Conservation (phyloP, 2,888 invertebrate genomes). For the Eristalis intricaria region DNA sequence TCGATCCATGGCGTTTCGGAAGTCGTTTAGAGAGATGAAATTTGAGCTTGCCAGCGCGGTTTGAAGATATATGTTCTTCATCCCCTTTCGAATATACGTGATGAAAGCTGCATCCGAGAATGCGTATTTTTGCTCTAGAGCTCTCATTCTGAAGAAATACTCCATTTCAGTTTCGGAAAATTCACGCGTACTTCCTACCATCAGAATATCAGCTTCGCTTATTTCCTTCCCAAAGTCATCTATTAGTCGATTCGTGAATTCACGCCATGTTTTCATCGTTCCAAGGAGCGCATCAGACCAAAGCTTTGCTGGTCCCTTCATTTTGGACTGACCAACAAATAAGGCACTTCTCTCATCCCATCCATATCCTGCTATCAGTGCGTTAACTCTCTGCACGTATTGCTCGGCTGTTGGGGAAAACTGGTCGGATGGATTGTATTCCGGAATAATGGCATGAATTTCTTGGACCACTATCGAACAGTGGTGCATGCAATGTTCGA, state of each 20-base stretch:
- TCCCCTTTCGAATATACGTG: too few relatives aligned
- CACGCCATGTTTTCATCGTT: background rate
- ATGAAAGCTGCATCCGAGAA: background rate
- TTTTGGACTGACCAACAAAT: background rate
- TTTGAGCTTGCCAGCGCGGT: too few relatives aligned
- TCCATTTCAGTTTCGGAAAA: background rate
- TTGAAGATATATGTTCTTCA: too few relatives aligned
- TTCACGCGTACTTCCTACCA: background rate
- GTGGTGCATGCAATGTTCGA: background rate
- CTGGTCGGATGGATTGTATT: slow-evolving; percentile 5
- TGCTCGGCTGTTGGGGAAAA: background rate
- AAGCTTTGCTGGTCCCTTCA: slow-evolving; percentile 1
- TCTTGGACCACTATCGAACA: background rate
- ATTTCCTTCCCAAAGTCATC: background rate
- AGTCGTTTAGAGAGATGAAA: too few relatives aligned
- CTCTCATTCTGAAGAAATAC: slow-evolving; percentile 1
- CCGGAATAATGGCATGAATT: background rate
- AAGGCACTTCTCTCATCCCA: background rate
- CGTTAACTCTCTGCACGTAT: background rate
- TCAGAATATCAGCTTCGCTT: background rate
- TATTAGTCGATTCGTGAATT: background rate
- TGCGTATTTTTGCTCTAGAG: background rate
- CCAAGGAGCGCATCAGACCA: background rate
- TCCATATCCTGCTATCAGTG: background rate
- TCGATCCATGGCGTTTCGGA: too few relatives aligned